These are phyloP conservation scores for Ephialtes manifestator DNA, from an alignment of 2,888 invertebrate species.

Conservation along the genomic window DNA sequence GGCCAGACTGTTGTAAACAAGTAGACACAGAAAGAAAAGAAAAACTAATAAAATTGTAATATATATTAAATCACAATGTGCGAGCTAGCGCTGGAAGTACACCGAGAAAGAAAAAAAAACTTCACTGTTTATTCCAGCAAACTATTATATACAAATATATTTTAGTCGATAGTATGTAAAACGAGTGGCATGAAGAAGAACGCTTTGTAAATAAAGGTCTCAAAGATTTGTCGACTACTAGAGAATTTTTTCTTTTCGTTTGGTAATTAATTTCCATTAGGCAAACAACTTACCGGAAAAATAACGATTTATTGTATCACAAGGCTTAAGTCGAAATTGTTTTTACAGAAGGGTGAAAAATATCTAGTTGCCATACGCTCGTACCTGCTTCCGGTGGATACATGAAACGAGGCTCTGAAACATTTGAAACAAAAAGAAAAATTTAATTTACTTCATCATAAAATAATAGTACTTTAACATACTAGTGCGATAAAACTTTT, in stretches of 20 bases:
- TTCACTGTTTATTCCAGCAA: conserved; percentile 35
- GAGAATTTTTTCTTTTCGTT: conserved; percentile 28
- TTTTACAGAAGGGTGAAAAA: conserved; percentile 75
- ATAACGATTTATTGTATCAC: conserved; percentile 55
- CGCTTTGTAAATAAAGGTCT: conserved; percentile 65
- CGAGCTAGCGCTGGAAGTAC: conserved; percentile 16
- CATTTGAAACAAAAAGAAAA: conserved; percentile 25
- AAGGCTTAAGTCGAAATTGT: conserved; percentile 44
- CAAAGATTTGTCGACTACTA: conserved; percentile 43
- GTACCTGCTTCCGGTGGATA: conserved; percentile 88
- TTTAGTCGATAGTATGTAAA: conserved; percentile 36
- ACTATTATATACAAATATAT: conserved; percentile 37
- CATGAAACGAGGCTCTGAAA: conserved; percentile 89
- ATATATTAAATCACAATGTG: conserved; percentile 42
- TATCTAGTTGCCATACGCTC: conserved; percentile 88
- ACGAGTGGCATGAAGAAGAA: conserved; percentile 15
- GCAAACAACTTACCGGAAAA: conserved; percentile 44
- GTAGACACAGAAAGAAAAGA: conserved; percentile 16
- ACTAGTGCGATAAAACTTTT: no score
- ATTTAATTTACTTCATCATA: background rate
- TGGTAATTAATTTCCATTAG: conserved; percentile 18
- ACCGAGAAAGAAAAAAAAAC: conserved; percentile 5
- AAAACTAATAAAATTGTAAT: conserved; percentile 44
- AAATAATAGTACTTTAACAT: no score
- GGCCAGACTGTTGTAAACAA: conserved; percentile 4